Conservation (phyloP, 1,140 invertebrate genomes). For the Heliconius nattereri region DNA sequence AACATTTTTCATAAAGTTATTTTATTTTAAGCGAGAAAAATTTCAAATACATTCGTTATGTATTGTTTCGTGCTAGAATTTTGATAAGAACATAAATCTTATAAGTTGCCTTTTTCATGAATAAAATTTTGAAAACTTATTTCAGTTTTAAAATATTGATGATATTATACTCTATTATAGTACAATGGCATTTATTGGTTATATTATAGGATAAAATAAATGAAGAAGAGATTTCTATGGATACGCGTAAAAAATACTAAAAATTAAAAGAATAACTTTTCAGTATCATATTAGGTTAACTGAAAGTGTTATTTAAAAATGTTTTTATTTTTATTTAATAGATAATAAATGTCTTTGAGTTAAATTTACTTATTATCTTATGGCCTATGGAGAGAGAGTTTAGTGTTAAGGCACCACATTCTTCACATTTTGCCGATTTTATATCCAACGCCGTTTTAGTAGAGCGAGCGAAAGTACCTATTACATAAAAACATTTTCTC, state of each 20-base stretch:
- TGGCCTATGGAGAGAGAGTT: no score
- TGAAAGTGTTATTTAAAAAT: no score
- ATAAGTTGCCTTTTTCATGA: background rate
- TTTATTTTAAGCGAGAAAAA: background rate
- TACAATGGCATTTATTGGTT: background rate
- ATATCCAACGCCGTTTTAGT: no score
- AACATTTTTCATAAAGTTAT: background rate
- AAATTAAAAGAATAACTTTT: no score
- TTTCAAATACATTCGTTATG: background rate
- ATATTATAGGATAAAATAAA: background rate
- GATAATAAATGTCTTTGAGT: no score
- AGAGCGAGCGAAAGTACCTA: no score
- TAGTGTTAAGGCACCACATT: no score
- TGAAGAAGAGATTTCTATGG: background rate
- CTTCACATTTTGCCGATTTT: no score
- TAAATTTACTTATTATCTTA: no score
- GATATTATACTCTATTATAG: background rate
- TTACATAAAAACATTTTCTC: no score
- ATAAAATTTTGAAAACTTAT: background rate
- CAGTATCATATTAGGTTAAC: no score
- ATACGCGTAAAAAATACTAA: background rate
- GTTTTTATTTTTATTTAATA: no score
- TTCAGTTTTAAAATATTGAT: background rate
- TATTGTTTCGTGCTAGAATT: background rate
- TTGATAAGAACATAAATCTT: slow-evolving; percentile 2